Evolutionary conservation across 2,113 vertebrate genomes (phyloP).

Genomic region (Willisornis vidua): DNA sequence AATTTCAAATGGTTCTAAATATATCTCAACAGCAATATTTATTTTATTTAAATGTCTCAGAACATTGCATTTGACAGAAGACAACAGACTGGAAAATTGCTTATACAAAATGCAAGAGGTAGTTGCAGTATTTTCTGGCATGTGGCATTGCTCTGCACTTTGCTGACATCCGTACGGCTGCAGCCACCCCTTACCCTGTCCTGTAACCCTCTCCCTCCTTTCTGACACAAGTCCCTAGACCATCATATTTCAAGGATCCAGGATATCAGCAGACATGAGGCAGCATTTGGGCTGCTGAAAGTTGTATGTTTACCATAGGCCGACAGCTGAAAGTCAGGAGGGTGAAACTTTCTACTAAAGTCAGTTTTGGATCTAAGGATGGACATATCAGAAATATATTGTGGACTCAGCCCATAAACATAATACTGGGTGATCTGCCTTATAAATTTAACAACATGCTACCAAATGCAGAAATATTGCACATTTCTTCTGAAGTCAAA

Average conservation of each 20-base stretch:
- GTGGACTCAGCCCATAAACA: neutral
- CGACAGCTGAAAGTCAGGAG: neutral
- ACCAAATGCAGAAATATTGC: neutral
- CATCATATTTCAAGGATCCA: neutral
- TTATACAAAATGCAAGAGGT: conserved; percentile 68
- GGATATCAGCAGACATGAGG: neutral
- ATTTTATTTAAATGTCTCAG: conserved; percentile 72
- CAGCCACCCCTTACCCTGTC: neutral
- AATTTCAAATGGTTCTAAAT: conserved; percentile 58
- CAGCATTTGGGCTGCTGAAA: neutral
- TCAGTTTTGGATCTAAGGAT: neutral
- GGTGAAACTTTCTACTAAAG: neutral
- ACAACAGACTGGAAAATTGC: conserved; percentile 73
- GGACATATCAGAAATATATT: neutral
- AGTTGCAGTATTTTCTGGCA: conserved; percentile 57
- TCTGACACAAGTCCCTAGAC: neutral
- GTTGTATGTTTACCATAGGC: neutral
- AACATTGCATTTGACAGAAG: conserved; percentile 71
- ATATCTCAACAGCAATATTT: conserved; percentile 63
- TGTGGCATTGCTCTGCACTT: conserved; percentile 25
- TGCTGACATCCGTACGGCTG: neutral
- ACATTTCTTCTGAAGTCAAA: neutral
- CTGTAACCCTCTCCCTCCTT: neutral
- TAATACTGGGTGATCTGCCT: neutral
- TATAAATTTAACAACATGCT: neutral